Conservation (phyloP, 2,113 vertebrate genomes). For the Petaurus breviceps region DNA sequence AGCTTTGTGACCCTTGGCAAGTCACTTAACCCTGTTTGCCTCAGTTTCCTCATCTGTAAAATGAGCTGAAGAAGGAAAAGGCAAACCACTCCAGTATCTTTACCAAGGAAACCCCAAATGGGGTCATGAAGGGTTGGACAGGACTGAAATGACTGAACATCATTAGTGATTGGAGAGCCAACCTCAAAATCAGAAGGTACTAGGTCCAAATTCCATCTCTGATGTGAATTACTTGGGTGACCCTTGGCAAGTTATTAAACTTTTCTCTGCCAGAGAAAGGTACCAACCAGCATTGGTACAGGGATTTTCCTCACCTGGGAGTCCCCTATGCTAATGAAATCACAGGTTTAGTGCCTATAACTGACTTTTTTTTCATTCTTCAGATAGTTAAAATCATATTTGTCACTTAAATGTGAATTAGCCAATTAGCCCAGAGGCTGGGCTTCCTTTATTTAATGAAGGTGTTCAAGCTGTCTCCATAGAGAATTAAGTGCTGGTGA, state of each 20-base stretch:
- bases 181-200: neutral
- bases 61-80: neutral
- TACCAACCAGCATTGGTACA: neutral
- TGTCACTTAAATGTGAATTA: constrained; percentile 62
- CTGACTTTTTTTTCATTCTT: constrained; percentile 52
- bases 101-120: neutral
- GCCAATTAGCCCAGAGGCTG: constrained; percentile 29
- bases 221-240: neutral
- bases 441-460: constrained; percentile 47
- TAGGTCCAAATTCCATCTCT: neutral
- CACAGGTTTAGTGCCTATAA: neutral
- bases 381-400: constrained; percentile 68
- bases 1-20: neutral
- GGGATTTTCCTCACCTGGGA: neutral
- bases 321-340: neutral
- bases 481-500: constrained; percentile 41
- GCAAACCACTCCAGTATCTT: neutral
- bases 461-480: neutral
- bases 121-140: neutral
- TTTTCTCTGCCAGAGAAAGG: neutral
- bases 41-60: neutral
- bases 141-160: neutral
- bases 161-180: neutral
- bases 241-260: neutral
- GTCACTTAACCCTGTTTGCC: neutral